A percentile compares a stretch with the other conserved stretches of the same genome.
Evolutionary conservation across 2,888 invertebrate genomes (phyloP).

Genomic region (Cerceris ruficornis): DNA sequence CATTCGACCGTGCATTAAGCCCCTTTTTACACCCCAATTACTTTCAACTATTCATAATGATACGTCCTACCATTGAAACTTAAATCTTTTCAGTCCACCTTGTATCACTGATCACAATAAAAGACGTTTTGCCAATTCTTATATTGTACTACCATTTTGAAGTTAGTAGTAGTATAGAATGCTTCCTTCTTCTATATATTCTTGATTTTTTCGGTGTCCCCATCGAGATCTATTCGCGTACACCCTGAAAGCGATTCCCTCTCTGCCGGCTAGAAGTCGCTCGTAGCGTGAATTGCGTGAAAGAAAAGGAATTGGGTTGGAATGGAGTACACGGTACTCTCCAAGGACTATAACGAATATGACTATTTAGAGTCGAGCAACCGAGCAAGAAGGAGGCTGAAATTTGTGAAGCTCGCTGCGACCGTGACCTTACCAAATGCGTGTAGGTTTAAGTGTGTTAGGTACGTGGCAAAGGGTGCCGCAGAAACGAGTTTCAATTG

Average conservation of each 20-base stretch:
- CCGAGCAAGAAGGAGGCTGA: constrained; percentile 27
- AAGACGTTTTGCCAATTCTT: neutral
- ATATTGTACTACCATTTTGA: no score
- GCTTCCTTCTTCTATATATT: neutral
- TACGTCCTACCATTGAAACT: neutral
- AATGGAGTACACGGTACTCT: constrained; percentile 42
- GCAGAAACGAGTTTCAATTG: constrained; percentile 48
- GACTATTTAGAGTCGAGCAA: constrained; percentile 9
- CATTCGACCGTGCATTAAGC: no score
- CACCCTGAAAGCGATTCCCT: constrained; percentile 54
- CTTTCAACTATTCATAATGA: no score
- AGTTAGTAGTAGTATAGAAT: neutral
- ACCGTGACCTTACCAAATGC: constrained; percentile 67
- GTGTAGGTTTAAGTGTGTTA: constrained; percentile 41
- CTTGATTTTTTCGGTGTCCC: neutral
- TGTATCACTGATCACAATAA: neutral
- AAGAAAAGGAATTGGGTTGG: constrained; percentile 65
- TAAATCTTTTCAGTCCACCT: neutral
- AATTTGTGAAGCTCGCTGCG: constrained; percentile 54
- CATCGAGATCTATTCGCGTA: neutral
- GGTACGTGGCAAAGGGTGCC: constrained; percentile 30
- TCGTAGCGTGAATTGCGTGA: constrained; percentile 32
- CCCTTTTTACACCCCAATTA: no score
- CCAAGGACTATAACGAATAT: constrained; percentile 6
- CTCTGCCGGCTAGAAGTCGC: constrained; percentile 44